Percentiles rank a stretch among this genome's conserved stretches.
These are phyloP conservation scores for Aurelia sp. DNA, from an alignment of 30 jellyfish, hydroid and myxozoan species.

Conservation along the genomic window DNA sequence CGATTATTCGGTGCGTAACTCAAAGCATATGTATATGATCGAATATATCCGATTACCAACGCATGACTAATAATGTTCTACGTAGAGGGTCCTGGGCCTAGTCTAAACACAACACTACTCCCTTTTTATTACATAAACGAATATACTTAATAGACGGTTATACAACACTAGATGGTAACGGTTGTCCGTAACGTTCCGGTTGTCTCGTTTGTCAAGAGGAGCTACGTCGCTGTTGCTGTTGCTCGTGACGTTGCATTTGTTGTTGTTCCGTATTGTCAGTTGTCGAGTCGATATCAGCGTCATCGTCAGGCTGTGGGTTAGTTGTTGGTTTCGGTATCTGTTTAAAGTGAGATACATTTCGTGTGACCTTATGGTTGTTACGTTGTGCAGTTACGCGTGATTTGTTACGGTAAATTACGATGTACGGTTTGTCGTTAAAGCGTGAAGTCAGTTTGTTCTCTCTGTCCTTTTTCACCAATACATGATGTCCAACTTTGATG, in stretches of 20 bases:
- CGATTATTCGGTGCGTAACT: too few relatives aligned
- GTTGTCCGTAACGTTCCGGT: slow-evolving; percentile 26
- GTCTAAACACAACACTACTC: too few relatives aligned
- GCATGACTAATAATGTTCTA: too few relatives aligned
- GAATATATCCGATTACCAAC: too few relatives aligned
- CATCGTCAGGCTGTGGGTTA: too few relatives aligned
- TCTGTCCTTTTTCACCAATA: slow-evolving; percentile 16
- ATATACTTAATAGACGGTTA: not conserved
- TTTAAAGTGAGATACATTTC: slow-evolving; percentile 31
- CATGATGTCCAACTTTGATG: slow-evolving; percentile 37
- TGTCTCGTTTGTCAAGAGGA: slow-evolving; percentile 17
- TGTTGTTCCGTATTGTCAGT: not conserved
- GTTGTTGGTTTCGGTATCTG: slow-evolving; percentile 1
- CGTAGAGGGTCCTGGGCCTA: too few relatives aligned
- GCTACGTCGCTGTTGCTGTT: slow-evolving; percentile 13
- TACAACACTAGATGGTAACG: not conserved
- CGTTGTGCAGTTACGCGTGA: slow-evolving; percentile 54
- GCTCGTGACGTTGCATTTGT: not conserved
- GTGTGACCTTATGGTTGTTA: slow-evolving; percentile 13
- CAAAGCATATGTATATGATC: too few relatives aligned
- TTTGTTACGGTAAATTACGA: slow-evolving; percentile 3
- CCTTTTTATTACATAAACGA: too few relatives aligned
- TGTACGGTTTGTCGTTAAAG: slow-evolving; percentile 1
- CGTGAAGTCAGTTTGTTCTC: slow-evolving; percentile 23
- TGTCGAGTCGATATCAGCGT: not conserved